phyloP scores from a whole-genome alignment of 2,113 vertebrate species.

The Tetraodon nigroviridis region DNA sequence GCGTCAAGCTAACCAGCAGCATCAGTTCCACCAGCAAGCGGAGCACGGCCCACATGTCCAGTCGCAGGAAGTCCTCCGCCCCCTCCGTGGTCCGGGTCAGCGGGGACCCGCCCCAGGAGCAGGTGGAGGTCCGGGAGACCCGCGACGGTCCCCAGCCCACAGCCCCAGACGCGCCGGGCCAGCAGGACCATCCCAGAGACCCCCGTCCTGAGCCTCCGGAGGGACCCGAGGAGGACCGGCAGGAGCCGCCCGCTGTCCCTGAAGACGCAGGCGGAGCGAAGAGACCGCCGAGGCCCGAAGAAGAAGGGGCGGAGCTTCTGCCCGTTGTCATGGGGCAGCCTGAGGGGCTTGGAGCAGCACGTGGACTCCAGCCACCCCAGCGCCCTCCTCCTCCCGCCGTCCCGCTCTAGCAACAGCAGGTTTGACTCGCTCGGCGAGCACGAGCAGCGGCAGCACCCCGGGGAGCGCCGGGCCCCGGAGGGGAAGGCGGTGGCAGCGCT shows the following conservation, averaged over 20 bases:
- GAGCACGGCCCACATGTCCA: conserved; percentile 77
- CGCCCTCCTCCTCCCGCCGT: conserved; percentile 90
- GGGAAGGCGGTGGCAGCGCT: too few species aligned
- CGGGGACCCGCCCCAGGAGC: conserved; percentile 65
- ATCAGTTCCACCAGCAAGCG: conserved; percentile 42
- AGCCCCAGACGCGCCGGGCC: conserved; percentile 25
- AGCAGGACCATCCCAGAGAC: conserved; percentile 43
- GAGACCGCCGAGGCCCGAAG: conserved; percentile 51
- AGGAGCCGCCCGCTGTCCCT: conserved; percentile 18
- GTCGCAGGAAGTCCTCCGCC: conserved; percentile 88
- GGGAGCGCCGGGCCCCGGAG: too few species aligned
- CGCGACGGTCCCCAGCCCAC: conserved; percentile 6
- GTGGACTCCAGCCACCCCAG: conserved; percentile 91
- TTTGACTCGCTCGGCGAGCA: conserved; percentile 92
- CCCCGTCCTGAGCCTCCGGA: conserved; percentile 34
- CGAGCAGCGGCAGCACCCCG: conserved; percentile 85
- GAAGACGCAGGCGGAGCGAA: conserved; percentile 33
- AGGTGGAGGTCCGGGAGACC: conserved; percentile 44
- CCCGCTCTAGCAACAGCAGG: conserved; percentile 91
- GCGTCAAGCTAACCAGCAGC: conserved; percentile 40
- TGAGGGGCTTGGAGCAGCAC: conserved; percentile 89
- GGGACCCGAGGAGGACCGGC: conserved; percentile 4
- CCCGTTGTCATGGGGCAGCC: conserved; percentile 83
- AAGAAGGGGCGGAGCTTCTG: conserved; percentile 86
- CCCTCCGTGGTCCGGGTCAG: conserved; percentile 86